Base-by-base conservation (phyloP, 2,888 invertebrate species). In the Drosophila lacicola region DNA sequence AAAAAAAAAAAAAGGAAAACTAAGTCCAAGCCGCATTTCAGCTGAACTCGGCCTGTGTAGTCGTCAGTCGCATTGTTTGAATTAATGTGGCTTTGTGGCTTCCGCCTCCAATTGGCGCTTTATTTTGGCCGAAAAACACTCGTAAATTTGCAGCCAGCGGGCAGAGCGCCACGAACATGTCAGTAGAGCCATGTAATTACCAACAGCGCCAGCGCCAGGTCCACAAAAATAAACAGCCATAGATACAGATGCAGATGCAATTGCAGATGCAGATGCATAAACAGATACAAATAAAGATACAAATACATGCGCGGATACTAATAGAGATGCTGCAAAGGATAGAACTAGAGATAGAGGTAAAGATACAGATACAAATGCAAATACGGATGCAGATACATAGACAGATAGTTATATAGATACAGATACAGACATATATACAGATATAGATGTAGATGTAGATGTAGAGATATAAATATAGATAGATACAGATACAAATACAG, bases 161-260 rank as follows among this genome's bases (percentile, higher is more conserved):
- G 63, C 56, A 69, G 72, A 70, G 82, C 69, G 71, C 85, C 88
- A 85, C 88, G 88, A 79, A 78, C 78, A 85, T 89, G 90, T 89
- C 90, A 83, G 88, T 78, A 29, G 71, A 77, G 83, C 70, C 85
- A 85, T 86, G 88, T 90, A 90, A 90, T 90, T 90, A 90, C 79
- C 85, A 60, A 65, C 74, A 78, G 73, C 78, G 69, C 69, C 84
- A 70, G 66, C 61, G 41, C 39, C 54, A 51, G 46, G n/a, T 19
- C 44, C 34, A 37, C 21, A 13, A 17, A 17, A 17, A 17, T 17
- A 41, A 9, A 25, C 25, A 29, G 51, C 39, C 25, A 14, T 36
- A 57, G 25, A n/a, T 39, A 51, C 47, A 65, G 21, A 49, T 49
- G n/a, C 56, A 64, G 2, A 47, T 65, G 41, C 33, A 56, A 39